Evolutionary conservation across 2,797 vertebrate species (phyloP).

Genomic region (Argya squamiceps): DNA sequence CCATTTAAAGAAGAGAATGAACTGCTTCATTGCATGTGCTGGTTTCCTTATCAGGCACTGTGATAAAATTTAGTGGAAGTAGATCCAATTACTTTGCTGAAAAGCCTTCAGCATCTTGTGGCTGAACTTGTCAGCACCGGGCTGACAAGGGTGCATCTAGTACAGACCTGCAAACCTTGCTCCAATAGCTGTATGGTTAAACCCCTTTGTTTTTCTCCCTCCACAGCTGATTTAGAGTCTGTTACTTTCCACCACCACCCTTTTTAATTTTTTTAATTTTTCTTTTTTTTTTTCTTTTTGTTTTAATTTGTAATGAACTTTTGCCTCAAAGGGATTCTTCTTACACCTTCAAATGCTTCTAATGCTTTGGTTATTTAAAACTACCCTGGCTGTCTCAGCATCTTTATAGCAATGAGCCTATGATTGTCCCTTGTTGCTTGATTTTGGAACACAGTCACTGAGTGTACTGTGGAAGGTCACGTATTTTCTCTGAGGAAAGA

Average conservation of each 20-base stretch:
- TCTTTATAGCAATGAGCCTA: not conserved
- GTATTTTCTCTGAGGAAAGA: not conserved
- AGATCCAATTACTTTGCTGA: not conserved
- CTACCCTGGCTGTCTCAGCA: not conserved
- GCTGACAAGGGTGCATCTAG: not conserved
- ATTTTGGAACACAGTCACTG: not conserved
- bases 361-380: not conserved
- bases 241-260: not conserved
- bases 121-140: not conserved
- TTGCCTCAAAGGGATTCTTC: not conserved
- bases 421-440: not conserved
- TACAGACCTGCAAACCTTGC: not conserved
- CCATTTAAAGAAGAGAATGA: not conserved
- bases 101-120: not conserved
- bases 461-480: not conserved
- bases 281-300: rapidly evolving
- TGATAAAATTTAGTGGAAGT: not conserved
- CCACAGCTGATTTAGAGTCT: not conserved
- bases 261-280: no score
- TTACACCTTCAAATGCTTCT: not conserved
- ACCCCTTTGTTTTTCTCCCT: not conserved
- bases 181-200: not conserved
- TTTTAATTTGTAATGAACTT: not conserved
- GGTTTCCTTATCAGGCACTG: not conserved
- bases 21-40: not conserved